These are phyloP conservation scores for Galagoides demidoff DNA, from an alignment of 2,797 vertebrate genomes.

Conservation along the genomic window DNA sequence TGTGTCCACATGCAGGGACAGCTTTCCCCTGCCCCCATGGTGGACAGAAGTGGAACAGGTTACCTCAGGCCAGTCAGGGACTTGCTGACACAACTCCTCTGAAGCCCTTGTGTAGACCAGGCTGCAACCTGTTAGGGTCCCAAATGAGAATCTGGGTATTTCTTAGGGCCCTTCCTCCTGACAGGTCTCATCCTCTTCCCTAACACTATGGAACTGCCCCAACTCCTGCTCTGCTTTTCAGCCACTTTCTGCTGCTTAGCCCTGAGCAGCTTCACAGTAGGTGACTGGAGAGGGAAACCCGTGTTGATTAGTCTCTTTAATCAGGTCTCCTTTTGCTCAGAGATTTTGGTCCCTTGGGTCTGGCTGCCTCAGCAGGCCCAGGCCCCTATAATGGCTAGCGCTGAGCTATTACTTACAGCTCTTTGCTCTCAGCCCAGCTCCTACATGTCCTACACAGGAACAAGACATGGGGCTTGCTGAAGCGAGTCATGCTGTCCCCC, in stretches of 20 bases:
- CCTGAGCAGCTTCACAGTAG: neutral
- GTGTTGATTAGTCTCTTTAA: neutral
- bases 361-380: neutral
- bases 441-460: neutral
- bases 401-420: neutral
- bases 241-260: neutral
- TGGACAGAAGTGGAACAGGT: neutral
- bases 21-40: too few relatives aligned
- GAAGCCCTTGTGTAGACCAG: neutral
- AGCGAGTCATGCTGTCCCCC: neutral
- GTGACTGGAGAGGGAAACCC: neutral
- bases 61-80: neutral
- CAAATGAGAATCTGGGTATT: neutral
- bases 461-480: neutral
- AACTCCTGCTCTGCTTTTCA: neutral
- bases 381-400: neutral
- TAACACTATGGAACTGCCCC: neutral
- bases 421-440: neutral
- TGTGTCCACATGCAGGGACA: neutral
- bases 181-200: neutral
- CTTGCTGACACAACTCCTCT: neutral
- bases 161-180: neutral
- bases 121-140: too few relatives aligned
- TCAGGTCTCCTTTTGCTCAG: neutral
- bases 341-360: neutral